phyloP scores from a whole-genome alignment of 2,888 invertebrate genomes.

The Ophioninae sp. region DNA sequence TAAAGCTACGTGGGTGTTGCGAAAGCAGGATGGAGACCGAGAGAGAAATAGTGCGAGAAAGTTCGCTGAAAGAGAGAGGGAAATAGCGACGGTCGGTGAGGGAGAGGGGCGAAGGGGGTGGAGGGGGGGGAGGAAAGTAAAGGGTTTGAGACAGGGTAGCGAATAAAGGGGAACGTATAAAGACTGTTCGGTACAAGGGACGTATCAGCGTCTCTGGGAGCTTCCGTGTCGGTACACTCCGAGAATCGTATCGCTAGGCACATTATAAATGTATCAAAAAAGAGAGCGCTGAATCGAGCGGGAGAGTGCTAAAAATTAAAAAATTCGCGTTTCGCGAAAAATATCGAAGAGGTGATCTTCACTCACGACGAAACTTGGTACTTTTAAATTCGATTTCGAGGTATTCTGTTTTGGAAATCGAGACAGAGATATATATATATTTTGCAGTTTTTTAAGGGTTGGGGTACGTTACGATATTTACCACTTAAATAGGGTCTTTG shows the following conservation, averaged over 20 bases:
- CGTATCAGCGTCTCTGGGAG: slow-evolving; percentile 48
- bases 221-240: slow-evolving; percentile 55
- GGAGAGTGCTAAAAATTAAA: background rate
- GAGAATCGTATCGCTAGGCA: slow-evolving; percentile 1
- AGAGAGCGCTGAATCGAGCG: background rate
- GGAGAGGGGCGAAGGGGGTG: slow-evolving; percentile 12
- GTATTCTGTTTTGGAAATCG: too few relatives aligned
- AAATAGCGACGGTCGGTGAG: slow-evolving; percentile 54
- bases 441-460: too few relatives aligned
- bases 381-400: too few relatives aligned
- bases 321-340: background rate
- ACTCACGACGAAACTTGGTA: too few relatives aligned
- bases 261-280: background rate
- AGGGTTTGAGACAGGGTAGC: slow-evolving; percentile 54
- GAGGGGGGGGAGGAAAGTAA: background rate
- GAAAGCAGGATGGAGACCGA: slow-evolving; percentile 64
- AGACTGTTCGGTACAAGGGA: slow-evolving; percentile 41
- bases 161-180: slow-evolving; percentile 39
- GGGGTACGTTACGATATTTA: too few relatives aligned
- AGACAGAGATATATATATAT: too few relatives aligned
- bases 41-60: slow-evolving; percentile 6
- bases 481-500: too few relatives aligned
- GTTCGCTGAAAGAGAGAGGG: slow-evolving; percentile 17
- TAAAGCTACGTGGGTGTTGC: slow-evolving; percentile 68
- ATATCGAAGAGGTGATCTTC: background rate